These are phyloP conservation scores for Actinia tenebrosa DNA, from an alignment of 64 coral and sea anemone genomes.

Conservation along the genomic window DNA sequence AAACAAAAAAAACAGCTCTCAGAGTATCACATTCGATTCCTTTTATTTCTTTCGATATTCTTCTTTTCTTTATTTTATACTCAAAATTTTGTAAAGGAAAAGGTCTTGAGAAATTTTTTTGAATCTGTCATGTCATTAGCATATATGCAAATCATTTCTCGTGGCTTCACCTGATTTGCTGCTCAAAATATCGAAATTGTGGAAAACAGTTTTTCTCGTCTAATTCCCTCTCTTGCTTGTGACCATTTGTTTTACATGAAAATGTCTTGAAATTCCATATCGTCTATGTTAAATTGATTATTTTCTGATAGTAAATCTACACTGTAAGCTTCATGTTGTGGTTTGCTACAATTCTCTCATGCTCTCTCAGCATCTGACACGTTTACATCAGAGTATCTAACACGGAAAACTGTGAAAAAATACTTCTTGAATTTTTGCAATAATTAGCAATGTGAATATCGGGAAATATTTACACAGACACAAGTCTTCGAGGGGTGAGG, in stretches of 20 bases:
- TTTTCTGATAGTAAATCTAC: too few species aligned
- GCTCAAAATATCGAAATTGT: neutral
- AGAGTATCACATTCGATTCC: neutral
- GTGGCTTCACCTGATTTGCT: conserved; percentile 3
- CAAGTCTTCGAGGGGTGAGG: too few species aligned
- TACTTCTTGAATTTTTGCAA: too few species aligned
- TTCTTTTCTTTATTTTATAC: neutral
- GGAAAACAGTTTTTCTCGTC: neutral
- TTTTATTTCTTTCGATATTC: neutral
- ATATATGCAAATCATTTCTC: conserved; percentile 20
- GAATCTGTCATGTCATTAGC: neutral
- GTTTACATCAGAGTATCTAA: too few species aligned
- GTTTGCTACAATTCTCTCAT: too few species aligned
- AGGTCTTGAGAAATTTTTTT: neutral
- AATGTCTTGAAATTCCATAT: neutral
- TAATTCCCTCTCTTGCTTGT: neutral
- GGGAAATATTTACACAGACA: too few species aligned
- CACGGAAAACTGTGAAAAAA: too few species aligned
- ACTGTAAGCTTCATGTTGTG: too few species aligned
- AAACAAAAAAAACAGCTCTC: neutral
- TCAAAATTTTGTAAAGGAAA: neutral
- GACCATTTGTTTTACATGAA: neutral
- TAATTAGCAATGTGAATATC: too few species aligned
- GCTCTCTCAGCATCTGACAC: too few species aligned
- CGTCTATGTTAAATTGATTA: too few species aligned